phyloP scores from a whole-genome alignment of 37 sponge, comb jelly and placozoan species.

The Haliclona indistincta region DNA sequence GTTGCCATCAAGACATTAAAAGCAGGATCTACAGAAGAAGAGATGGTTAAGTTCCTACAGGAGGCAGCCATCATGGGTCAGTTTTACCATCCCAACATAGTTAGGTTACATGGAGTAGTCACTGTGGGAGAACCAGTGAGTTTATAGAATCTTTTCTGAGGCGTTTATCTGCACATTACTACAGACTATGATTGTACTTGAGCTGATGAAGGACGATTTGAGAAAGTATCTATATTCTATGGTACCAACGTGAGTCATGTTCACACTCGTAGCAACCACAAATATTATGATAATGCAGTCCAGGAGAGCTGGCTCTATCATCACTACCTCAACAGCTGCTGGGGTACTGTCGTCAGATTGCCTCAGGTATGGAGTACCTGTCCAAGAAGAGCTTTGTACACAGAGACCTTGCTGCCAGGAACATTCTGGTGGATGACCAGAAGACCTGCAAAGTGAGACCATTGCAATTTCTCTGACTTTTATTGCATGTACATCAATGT shows the following conservation, averaged over 20 bases:
- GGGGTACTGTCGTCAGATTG: conserved; percentile 11
- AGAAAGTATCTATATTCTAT: conserved; percentile 16
- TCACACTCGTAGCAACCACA: too few relatives aligned
- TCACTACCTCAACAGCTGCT: neutral
- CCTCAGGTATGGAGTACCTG: conserved; percentile 14
- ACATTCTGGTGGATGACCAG: neutral
- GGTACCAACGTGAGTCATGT: conserved; percentile 1
- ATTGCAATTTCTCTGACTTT: neutral
- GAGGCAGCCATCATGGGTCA: conserved; percentile 85
- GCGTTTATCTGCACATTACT: too few relatives aligned
- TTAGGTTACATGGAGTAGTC: conserved; percentile 70
- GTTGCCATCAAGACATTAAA: conserved; percentile 70
- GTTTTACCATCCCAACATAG: conserved; percentile 70
- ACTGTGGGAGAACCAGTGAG: conserved; percentile 72
- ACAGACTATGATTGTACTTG: conserved; percentile 63
- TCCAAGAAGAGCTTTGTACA: conserved; percentile 9
- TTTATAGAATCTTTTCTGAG: conserved; percentile 3
- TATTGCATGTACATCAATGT: neutral
- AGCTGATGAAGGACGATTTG: conserved; percentile 55
- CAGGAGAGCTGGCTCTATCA: neutral
- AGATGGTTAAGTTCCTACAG: conserved; percentile 69
- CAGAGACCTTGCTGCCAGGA: conserved; percentile 17
- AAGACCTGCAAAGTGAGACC: neutral
- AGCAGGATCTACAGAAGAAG: neutral
- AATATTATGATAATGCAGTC: too few relatives aligned